Evolutionary conservation across 2,113 vertebrate species (phyloP), one percentile per base, ranked within the genome.

Genomic region (Sciurus niger): DNA sequence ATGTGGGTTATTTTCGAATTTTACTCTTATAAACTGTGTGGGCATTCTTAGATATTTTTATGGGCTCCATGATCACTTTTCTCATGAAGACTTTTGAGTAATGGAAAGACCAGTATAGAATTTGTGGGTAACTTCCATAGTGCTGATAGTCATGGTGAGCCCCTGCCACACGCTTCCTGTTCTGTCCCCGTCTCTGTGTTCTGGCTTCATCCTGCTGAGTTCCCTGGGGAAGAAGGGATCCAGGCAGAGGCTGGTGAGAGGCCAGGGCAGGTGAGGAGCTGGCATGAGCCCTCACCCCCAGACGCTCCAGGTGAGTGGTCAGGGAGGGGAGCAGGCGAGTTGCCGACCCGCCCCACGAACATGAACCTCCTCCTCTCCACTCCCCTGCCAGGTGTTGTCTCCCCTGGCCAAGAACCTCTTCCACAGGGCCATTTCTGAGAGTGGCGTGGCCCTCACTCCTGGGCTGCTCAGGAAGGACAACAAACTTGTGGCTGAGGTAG

Each of bases 391-490:
- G 99, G 98, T 99, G 72, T 84, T 98, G 17, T 99, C 99, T 93
- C 99, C 99, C 8, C 93, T 98, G 93, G 95, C 98, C 34, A 98
- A 98, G 96, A 98, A 98, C 28, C 93, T 99, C 67, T 99, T 99
- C 96, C 99, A 99, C 3, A 98, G 97, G 82, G 99, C 98, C 1
- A 98, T 99, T 89, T 98, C 99, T 37, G 98, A 99, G 94, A 99
- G 99, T 43, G 98, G 99, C 0, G 98, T 98, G 34, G 97, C 96
- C 89, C 83, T 97, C 28, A 3, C 94, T 0, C 0, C 5, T 67
- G 0, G 0, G 40, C 40, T 97, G n/a, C 0, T 83, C 34, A 43
- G 2, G 34, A 84, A 73, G 4, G 43, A 95, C 22, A 0, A 14
- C 2, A 96, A 72, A 22, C 20, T 65, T 0, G 0, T 5, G 53